Base-by-base conservation (phyloP, 2,113 vertebrate genomes). In the Calidris pygmaea region DNA sequence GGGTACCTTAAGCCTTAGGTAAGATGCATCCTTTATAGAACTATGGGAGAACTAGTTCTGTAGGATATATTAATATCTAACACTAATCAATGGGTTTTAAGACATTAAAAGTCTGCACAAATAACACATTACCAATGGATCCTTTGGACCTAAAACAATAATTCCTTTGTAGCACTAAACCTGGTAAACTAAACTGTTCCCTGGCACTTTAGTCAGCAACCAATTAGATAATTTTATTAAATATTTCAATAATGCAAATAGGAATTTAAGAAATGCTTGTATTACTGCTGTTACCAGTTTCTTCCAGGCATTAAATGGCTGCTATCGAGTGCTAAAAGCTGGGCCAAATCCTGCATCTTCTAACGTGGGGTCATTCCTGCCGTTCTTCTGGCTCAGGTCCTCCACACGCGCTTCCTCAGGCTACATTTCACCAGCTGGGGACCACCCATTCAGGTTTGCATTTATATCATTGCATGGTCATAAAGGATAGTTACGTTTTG, bases 391-490 rank as follows among this genome's bases (percentile, higher is more conserved):
- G 11, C 26, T 82, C 73, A 73, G 35, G 26, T 83, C 53, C 47
- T 65, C 34, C 26, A 22, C 14, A 60, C 5, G 0, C 0, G 0
- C 23, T 60, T 37, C 35, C 15, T 84, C 85, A 29, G 43, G 13
- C 74, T 89, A 7, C 35, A 4, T 52, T 59, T 56, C 48, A 14
- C 50, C 45, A n/a, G 0, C 5, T 48, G 63, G 56, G 53, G 52
- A 23, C 21, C 21, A 52, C 15, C 9, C 75, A 21, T 53, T 43
- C 50, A 13, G 20, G 6, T 62, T 73, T 62, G 21, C 20, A 5
- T 34, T 53, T 66, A 12, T 48, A 24, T 22, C 30, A 19, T 7
- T 58, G 9, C 34, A 18, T 14, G 19, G 52, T 76, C 45, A 45
- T 53, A 45, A 52, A 55, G 86, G 10, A 27, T 3, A 34, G 14